Conservation (phyloP, 2,888 invertebrate species). For the Campopleginae sp. region DNA sequence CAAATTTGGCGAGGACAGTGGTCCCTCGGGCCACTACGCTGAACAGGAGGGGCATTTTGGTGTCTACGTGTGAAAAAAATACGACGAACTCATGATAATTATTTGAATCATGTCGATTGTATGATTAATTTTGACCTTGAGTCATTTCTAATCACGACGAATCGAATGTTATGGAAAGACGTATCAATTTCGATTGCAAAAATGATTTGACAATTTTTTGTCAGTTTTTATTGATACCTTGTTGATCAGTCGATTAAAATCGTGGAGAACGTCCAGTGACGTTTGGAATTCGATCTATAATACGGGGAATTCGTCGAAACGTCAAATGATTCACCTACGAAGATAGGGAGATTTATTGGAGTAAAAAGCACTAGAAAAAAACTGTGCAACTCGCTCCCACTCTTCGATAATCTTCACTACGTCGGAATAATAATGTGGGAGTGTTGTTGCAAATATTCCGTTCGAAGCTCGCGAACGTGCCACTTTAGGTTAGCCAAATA, state of each 20-base stretch:
- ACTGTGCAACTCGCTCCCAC: neutral
- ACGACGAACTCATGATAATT: neutral
- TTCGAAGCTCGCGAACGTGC: neutral
- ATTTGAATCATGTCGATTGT: neutral
- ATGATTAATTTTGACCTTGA: neutral
- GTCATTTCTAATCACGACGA: neutral
- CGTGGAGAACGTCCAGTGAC: neutral
- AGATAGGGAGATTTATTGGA: constrained; percentile 30
- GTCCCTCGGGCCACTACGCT: constrained; percentile 95
- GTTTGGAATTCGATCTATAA: neutral
- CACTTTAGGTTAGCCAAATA: constrained; percentile 10
- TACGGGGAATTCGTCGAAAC: neutral
- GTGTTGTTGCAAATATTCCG: neutral
- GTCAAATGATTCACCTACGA: constrained; percentile 56
- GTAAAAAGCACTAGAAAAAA: constrained; percentile 24
- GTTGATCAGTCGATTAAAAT: neutral
- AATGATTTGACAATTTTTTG: neutral
- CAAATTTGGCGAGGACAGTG: constrained; percentile 95
- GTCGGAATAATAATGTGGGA: constrained; percentile 7
- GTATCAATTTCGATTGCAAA: neutral
- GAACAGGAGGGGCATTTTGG: constrained; percentile 94
- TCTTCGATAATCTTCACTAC: constrained; percentile 1
- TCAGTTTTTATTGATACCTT: neutral
- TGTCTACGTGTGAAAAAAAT: constrained; percentile 60
- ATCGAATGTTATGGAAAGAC: neutral